phyloP scores from a whole-genome alignment of 2,888 invertebrate species.

The Eurytoma adleriae region DNA sequence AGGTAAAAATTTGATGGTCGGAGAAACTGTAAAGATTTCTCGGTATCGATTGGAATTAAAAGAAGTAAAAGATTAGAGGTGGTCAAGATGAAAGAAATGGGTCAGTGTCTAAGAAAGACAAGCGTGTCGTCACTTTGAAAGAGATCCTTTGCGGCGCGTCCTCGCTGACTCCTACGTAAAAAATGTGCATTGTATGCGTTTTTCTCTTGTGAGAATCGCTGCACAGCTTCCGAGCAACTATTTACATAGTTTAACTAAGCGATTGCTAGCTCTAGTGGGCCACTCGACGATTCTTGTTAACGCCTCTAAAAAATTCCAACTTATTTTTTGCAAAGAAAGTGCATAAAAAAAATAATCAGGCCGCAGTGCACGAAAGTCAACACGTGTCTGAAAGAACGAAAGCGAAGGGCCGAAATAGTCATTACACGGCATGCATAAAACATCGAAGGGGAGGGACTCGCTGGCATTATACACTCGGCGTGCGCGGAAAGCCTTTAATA shows the following conservation, averaged over 20 bases:
- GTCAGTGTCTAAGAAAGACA: background rate
- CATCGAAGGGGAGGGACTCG: background rate
- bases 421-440: conserved; percentile 1
- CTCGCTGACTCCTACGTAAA: conserved; percentile 46
- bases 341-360: no score
- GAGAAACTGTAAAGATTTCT: no score
- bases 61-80: background rate
- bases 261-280: no score
- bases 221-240: no score
- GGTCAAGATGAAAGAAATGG: background rate
- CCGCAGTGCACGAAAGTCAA: no score
- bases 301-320: no score
- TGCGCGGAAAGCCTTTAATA: conserved; percentile 2
- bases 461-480: background rate
- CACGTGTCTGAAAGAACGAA: no score
- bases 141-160: conserved; percentile 29
- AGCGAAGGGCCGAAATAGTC: background rate
- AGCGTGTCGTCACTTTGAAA: conserved; percentile 43
- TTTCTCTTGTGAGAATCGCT: background rate
- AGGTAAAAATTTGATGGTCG: no score
- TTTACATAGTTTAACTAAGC: no score
- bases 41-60: background rate
- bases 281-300: no score
- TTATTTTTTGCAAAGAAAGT: no score
- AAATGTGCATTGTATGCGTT: conserved; percentile 43